These are phyloP conservation scores for Apus apus DNA, from an alignment of 2,113 vertebrate species.

Conservation along the genomic window DNA sequence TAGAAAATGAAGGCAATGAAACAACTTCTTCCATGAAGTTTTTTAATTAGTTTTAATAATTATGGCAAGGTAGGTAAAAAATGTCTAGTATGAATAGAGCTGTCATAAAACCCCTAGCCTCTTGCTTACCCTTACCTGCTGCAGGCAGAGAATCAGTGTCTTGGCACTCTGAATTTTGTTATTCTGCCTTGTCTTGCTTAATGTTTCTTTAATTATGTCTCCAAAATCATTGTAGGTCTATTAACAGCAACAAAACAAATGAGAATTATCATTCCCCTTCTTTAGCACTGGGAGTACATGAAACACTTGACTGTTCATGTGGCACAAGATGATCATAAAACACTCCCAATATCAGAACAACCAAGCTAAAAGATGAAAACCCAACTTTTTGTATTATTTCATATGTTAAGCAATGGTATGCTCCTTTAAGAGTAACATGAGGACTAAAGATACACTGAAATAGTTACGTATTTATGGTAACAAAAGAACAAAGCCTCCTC, in stretches of 20 bases:
- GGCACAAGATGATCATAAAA: not conserved
- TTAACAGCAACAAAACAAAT: slow-evolving; percentile 9
- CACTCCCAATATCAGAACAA: not conserved
- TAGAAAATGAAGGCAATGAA: not conserved
- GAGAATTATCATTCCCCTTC: not conserved
- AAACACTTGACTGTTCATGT: not conserved
- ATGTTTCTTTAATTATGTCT: slow-evolving; percentile 90
- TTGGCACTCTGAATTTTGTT: slow-evolving; percentile 86
- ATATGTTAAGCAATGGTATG: not conserved
- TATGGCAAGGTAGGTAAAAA: not conserved
- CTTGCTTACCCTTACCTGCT: slow-evolving; percentile 85
- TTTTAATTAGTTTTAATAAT: not conserved
- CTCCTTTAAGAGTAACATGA: not conserved
- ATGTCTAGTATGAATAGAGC: not conserved
- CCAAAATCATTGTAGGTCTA: slow-evolving; percentile 88
- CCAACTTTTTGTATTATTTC: not conserved
- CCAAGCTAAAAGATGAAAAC: not conserved
- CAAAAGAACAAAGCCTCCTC: not conserved
- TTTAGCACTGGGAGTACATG: not conserved
- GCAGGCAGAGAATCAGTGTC: slow-evolving; percentile 84
- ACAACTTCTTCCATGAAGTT: not conserved
- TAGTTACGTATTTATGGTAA: not conserved
- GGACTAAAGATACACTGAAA: not conserved
- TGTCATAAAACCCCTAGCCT: not conserved
- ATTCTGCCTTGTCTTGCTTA: slow-evolving; percentile 82